Percentiles rank a stretch among this genome's conserved stretches.
These are phyloP conservation scores for Vespertilio murinus DNA, from an alignment of 2,797 vertebrate genomes.

Conservation along the genomic window DNA sequence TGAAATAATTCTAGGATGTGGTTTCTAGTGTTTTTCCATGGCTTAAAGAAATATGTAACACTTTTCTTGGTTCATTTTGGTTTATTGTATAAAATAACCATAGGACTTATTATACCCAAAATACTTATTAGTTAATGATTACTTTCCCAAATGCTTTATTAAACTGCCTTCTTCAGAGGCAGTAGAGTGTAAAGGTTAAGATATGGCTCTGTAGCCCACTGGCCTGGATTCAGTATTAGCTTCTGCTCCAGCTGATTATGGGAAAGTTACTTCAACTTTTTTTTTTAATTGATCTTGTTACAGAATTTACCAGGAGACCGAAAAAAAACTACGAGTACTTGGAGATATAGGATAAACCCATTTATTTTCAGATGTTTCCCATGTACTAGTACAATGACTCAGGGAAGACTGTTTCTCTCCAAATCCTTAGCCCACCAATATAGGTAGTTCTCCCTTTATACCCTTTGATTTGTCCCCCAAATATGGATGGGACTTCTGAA, in stretches of 20 bases:
- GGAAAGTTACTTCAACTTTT: not conserved
- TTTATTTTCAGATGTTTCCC: no score
- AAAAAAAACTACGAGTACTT: no score
- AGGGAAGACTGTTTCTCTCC: no score
- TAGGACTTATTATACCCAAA: not conserved
- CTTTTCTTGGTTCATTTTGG: conserved; percentile 47
- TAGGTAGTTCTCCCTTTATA: no score
- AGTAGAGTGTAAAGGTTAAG: not conserved
- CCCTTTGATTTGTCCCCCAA: no score
- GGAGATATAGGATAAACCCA: no score
- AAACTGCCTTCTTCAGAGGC: conserved; percentile 44
- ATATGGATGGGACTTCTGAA: no score
- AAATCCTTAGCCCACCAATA: no score
- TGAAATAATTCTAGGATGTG: conserved; percentile 1
- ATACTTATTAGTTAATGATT: conserved; percentile 62
- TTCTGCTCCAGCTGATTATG: not conserved
- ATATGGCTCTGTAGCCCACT: not conserved
- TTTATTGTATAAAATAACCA: conserved; percentile 46
- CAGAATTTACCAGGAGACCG: no score
- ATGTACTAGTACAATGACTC: no score
- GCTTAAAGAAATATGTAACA: conserved; percentile 12
- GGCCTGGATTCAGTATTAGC: not conserved
- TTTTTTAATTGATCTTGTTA: not conserved
- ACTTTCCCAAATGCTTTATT: conserved; percentile 48
- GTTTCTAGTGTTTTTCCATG: conserved; percentile 38